Evolutionary conservation across 1,140 invertebrate genomes (phyloP).

Genomic region (Phenacoccus solenopsis): DNA sequence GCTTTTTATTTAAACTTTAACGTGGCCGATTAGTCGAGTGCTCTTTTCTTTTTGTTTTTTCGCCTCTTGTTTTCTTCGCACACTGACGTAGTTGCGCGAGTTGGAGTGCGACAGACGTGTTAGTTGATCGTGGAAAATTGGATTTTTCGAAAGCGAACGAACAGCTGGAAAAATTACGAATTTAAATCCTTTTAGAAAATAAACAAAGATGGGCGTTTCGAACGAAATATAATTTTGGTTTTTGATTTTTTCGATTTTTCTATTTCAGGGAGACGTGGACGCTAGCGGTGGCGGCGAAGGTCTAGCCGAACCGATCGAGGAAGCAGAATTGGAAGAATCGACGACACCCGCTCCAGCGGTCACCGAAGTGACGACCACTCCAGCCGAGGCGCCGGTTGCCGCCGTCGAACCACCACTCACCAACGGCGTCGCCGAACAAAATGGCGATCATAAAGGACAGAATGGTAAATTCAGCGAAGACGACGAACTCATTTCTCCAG

Average conservation of each 20-base stretch:
- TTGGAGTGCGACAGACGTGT: too few species aligned
- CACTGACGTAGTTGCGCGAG: too few species aligned
- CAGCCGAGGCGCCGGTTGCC: not conserved
- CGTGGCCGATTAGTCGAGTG: too few species aligned
- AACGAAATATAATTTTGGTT: too few species aligned
- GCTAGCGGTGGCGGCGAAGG: constrained; percentile 6
- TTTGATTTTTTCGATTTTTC: not conserved
- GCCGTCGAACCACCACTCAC: not conserved
- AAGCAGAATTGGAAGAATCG: constrained; percentile 32
- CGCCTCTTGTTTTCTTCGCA: too few species aligned
- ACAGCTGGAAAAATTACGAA: too few species aligned
- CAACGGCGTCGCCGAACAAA: not conserved
- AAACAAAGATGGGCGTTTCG: too few species aligned
- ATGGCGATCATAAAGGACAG: constrained; percentile 6
- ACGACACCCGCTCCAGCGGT: constrained; percentile 21
- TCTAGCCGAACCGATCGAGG: constrained; percentile 6
- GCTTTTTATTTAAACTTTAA: too few species aligned
- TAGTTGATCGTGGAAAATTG: too few species aligned
- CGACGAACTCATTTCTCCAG: not conserved
- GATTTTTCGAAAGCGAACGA: too few species aligned
- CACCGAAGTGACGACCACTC: not conserved
- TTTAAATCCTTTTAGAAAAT: too few species aligned
- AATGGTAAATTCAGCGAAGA: constrained; percentile 8
- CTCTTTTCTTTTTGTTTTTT: too few species aligned
- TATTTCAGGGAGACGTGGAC: not conserved